phyloP scores from a whole-genome alignment of 2,888 invertebrate species.

The Meiosimyza decipiens region DNA sequence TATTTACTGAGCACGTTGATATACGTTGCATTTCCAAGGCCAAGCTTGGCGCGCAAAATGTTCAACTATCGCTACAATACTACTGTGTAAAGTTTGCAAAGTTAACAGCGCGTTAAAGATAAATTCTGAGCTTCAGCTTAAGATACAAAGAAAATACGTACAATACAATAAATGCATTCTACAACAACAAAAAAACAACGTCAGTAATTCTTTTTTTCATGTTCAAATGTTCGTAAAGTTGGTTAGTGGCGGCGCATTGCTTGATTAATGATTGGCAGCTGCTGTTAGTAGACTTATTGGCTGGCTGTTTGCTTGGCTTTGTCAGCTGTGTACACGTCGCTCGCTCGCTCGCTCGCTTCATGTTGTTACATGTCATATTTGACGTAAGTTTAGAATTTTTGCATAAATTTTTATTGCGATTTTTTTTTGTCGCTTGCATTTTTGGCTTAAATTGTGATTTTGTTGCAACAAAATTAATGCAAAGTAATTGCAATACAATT shows the following conservation, averaged over 20 bases:
- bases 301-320: conserved; percentile 22
- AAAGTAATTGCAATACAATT: conserved; percentile 1
- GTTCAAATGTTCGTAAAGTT: too few species aligned
- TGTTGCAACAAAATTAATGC: not conserved
- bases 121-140: conserved; percentile 19
- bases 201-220: not conserved
- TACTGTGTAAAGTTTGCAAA: conserved; percentile 9
- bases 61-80: conserved; percentile 10
- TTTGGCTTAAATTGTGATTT: not conserved
- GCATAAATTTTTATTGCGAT: not conserved
- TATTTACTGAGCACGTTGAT: not conserved
- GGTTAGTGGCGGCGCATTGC: not conserved
- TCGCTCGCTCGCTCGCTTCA: not conserved
- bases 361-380: not conserved
- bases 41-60: conserved; percentile 20
- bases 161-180: conserved; percentile 22
- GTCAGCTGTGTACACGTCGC: not conserved
- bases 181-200: conserved; percentile 8
- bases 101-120: conserved; percentile 32
- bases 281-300: conserved; percentile 19
- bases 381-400: not conserved
- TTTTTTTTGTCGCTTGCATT: not conserved
- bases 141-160: conserved; percentile 18
- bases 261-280: conserved; percentile 30
- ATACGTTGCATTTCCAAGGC: conserved; percentile 22